Evolutionary conservation across 2,797 vertebrate species (phyloP).

Genomic region (Sebastes trivittatus): DNA sequence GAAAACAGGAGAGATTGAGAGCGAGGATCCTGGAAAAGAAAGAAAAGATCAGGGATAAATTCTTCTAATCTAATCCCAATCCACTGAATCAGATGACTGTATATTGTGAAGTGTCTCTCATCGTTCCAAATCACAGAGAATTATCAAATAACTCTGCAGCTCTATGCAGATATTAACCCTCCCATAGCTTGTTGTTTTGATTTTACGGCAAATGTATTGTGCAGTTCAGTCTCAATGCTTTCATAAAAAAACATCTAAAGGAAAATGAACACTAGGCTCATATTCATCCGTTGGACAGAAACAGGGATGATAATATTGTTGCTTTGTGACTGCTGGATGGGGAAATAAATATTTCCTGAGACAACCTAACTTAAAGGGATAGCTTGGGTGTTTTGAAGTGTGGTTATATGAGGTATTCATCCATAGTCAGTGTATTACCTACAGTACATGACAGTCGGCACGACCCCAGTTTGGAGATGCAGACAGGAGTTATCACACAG

Average conservation of each 20-base stretch:
- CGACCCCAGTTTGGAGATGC: too few relatives aligned
- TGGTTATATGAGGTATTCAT: too few relatives aligned
- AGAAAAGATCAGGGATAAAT: background rate
- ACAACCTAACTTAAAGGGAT: background rate
- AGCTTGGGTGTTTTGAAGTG: too few relatives aligned
- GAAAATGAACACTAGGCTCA: background rate
- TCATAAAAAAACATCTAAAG: background rate
- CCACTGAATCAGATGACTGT: background rate
- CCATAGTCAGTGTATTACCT: too few relatives aligned
- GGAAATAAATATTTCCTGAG: background rate
- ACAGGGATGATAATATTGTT: too few relatives aligned
- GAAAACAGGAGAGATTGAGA: constrained; percentile 40
- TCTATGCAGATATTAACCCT: background rate
- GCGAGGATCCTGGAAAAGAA: constrained; percentile 64
- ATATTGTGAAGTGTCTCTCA: background rate
- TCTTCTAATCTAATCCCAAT: background rate
- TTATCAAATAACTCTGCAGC: background rate
- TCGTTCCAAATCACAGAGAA: background rate
- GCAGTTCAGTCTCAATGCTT: background rate
- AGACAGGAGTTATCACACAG: too few relatives aligned
- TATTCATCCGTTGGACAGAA: too few relatives aligned
- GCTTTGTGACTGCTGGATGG: too few relatives aligned
- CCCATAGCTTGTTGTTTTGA: background rate
- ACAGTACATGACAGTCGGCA: too few relatives aligned
- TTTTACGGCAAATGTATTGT: background rate